Evolutionary conservation across 2,888 invertebrate species (phyloP).

Genomic region (Antheraea yamamai): DNA sequence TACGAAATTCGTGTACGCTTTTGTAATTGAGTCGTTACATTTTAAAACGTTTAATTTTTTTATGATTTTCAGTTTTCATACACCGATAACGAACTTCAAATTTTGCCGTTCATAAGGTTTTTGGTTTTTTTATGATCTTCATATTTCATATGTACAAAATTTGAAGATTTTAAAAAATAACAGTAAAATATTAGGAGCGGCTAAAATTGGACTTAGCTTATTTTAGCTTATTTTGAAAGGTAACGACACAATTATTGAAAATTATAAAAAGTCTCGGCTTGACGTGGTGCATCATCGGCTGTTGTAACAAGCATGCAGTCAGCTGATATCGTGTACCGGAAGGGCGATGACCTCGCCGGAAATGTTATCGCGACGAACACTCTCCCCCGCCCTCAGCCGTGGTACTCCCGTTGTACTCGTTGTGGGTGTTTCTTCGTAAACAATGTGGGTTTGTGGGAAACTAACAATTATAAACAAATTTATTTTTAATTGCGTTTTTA

Average conservation of each 20-base stretch:
- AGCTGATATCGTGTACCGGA: constrained; percentile 67
- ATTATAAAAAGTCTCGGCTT: not conserved
- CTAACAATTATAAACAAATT: not conserved
- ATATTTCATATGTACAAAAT: too few relatives aligned
- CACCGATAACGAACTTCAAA: too few relatives aligned
- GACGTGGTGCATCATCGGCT: constrained; percentile 17
- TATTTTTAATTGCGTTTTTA: not conserved
- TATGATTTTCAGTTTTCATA: too few relatives aligned
- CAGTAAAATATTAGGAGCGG: too few relatives aligned
- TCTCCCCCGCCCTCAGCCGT: not conserved
- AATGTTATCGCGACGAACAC: constrained; percentile 49
- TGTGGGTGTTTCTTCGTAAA: constrained; percentile 6
- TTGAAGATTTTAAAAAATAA: too few relatives aligned
- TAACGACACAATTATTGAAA: not conserved
- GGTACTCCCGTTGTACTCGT: not conserved
- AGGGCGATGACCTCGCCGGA: constrained; percentile 73
- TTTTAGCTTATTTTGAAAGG: too few relatives aligned
- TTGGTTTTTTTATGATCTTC: too few relatives aligned
- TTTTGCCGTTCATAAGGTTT: too few relatives aligned
- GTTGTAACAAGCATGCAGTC: constrained; percentile 37
- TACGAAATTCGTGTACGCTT: too few relatives aligned
- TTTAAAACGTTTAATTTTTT: too few relatives aligned
- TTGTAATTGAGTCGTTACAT: too few relatives aligned
- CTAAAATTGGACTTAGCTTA: too few relatives aligned
- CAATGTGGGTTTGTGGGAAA: not conserved